Evolutionary conservation across 2,888 invertebrate species (phyloP).

Genomic region (Halocaridina rubra): DNA sequence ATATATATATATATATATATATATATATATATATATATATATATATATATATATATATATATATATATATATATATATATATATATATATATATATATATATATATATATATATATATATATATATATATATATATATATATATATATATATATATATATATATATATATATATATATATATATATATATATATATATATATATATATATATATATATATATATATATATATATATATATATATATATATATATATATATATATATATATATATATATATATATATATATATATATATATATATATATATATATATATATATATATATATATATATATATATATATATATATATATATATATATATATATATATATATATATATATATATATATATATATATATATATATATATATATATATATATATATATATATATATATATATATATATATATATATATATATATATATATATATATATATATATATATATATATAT

Average conservation of each 20-base stretch:
- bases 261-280: not conserved
- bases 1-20: slow-evolving; percentile 23
- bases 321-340: not conserved
- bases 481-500: not conserved
- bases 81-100: not conserved
- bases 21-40: slow-evolving; percentile 19
- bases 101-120: not conserved
- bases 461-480: not conserved
- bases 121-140: not conserved
- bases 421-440: not conserved
- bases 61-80: not conserved
- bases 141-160: not conserved
- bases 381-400: not conserved
- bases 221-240: not conserved
- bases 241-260: not conserved
- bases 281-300: not conserved
- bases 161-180: not conserved
- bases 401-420: not conserved
- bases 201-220: not conserved
- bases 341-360: not conserved
- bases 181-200: not conserved
- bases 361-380: not conserved
- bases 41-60: slow-evolving; percentile 7
- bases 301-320: not conserved
- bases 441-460: not conserved